A percentile compares a stretch with the other conserved stretches of the same genome.
Evolutionary conservation across 2,797 vertebrate species (phyloP).

Genomic region (Alcedo quadribrachys): DNA sequence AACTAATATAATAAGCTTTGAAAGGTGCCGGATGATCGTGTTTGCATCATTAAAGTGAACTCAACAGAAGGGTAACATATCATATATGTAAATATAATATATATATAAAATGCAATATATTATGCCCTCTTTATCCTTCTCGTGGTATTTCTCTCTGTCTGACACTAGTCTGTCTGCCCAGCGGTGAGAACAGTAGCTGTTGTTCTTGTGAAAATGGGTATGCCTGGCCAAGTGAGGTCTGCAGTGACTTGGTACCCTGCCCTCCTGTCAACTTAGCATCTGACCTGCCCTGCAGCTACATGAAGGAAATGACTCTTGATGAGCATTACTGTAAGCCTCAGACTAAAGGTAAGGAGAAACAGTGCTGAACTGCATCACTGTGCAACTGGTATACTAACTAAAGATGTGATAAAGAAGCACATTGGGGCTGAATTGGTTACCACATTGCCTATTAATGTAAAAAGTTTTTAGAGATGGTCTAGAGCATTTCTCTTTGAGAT

Average conservation of each 20-base stretch:
- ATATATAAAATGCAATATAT: neutral
- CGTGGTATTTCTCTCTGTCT: neutral
- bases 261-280: neutral
- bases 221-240: slow-evolving; percentile 75
- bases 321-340: slow-evolving; percentile 77
- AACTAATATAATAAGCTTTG: no score
- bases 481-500: neutral
- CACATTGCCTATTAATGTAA: neutral
- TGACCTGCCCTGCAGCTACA: slow-evolving; percentile 69
- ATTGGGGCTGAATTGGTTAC: neutral
- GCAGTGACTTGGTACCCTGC: slow-evolving; percentile 56
- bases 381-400: neutral
- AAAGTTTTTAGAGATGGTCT: neutral
- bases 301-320: slow-evolving; percentile 59
- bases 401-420: neutral
- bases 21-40: no score
- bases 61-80: no score
- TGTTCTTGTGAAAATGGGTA: slow-evolving; percentile 85
- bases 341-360: slow-evolving; percentile 52
- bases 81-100: no score
- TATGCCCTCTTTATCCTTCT: neutral
- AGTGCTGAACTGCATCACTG: neutral
- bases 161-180: slow-evolving; percentile 78
- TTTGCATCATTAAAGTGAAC: no score
- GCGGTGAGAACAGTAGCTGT: slow-evolving; percentile 46